A percentile compares a stretch with the other conserved stretches of the same genome.
Conservation (phyloP, 1,140 invertebrate genomes). For the Euglossa dilemma region DNA sequence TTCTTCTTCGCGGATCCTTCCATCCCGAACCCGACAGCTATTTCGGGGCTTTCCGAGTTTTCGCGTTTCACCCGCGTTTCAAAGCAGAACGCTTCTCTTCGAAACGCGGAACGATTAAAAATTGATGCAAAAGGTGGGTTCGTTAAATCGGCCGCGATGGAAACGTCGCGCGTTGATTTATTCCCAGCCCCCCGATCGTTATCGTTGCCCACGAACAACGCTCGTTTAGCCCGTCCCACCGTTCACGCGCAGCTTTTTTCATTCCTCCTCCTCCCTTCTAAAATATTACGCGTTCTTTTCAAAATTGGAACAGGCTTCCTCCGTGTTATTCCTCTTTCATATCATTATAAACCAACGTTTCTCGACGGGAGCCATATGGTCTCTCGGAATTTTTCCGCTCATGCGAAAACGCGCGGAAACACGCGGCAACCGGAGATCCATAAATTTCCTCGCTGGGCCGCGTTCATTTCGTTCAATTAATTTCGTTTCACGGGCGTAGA, state of each 20-base stretch:
- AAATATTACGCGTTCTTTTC: neutral
- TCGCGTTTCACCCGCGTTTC: too few relatives aligned
- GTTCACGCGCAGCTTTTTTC: too few relatives aligned
- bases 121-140: constrained; percentile 3
- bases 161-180: constrained; percentile 33
- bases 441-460: too few relatives aligned
- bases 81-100: neutral
- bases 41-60: neutral
- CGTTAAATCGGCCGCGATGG: constrained; percentile 3
- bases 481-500: too few relatives aligned
- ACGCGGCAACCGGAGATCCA: too few relatives aligned
- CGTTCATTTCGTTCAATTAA: too few relatives aligned
- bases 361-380: too few relatives aligned
- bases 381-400: too few relatives aligned
- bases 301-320: neutral
- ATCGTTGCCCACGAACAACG: neutral
- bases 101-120: neutral
- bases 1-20: neutral
- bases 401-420: too few relatives aligned
- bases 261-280: neutral
- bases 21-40: too few relatives aligned
- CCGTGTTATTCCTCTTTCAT: neutral
- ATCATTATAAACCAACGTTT: too few relatives aligned
- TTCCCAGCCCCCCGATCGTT: neutral
- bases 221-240: neutral